Evolutionary conservation across 2,113 vertebrate species (phyloP).

Genomic region (Mesitornis unicolor): DNA sequence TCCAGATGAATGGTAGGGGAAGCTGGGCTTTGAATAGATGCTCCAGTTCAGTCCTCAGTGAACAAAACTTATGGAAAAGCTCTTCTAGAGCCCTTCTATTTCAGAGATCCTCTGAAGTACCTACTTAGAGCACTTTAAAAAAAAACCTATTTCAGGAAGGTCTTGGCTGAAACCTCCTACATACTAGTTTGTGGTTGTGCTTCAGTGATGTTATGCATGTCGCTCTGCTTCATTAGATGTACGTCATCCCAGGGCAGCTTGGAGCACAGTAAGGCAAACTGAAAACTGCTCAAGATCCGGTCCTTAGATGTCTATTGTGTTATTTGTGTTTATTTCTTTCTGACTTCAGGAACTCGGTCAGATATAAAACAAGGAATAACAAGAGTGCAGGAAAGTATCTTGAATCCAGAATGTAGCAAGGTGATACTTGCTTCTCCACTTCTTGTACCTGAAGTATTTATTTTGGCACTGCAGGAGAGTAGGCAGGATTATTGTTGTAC

Average conservation of each 20-base stretch:
- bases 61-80: background rate
- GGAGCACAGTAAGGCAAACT: background rate
- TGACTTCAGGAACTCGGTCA: background rate
- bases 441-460: background rate
- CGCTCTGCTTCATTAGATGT: background rate
- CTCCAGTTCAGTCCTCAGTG: background rate
- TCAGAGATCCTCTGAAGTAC: background rate
- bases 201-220: background rate
- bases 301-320: background rate
- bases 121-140: background rate
- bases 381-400: background rate
- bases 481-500: background rate
- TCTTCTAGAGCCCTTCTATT: background rate
- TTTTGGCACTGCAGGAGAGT: background rate
- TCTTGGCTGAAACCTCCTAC: background rate
- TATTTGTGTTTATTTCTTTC: background rate
- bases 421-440: background rate
- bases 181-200: background rate
- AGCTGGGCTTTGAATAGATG: background rate
- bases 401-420: background rate
- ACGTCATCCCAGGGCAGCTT: background rate
- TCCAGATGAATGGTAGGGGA: background rate
- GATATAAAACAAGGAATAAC: background rate
- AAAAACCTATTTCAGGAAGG: background rate
- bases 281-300: background rate